Base-by-base conservation (phyloP, 1,140 invertebrate species). In the Drosophila orena region DNA sequence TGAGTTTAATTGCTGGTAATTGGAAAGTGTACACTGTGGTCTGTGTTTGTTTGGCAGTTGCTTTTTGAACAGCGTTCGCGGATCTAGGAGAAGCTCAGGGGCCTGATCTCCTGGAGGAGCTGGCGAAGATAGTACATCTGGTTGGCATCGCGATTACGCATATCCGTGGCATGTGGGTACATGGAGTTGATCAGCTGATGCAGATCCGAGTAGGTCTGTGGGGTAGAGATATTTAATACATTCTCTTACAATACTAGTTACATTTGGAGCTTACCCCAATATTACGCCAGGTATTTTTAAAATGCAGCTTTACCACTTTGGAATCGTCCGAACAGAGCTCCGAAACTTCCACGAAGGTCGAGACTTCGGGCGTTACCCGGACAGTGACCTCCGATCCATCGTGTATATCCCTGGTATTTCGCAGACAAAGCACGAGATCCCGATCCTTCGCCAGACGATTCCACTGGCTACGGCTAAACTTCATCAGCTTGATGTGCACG, bases 181-280 rank as follows among this genome's bases (percentile, higher is more conserved):
- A 89, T 81, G 3, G 89, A 91, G 38, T 79, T 90, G 43, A 91
- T 90, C 6, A 83, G 42, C 10, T 91, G 89, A 72, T 91, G 84
- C 38, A 91, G 17, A 52, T 91, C 89, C 43, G 69, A 58, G 38
- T 90, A 90, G n/a, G 4, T 50, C 84, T 91, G 27, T 1, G 22
- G 62, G 12, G 42, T 38, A 4, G 4, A 0, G 0, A 20, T 27
- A 0, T 4, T 40, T 12, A 11, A 8, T 27, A 15, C 17, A 15
- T 3, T 10, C 22, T 35, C 0, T 10, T 8, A 30, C 7, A 30
- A 10, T 3, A 30, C 7, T 10, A 8, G 8, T 30, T 8, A 30
- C 30, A 30, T 10, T 30, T 8, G 0, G 4, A 38, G 1, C 5
- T 35, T 74, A 91, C 90, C 44, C 77, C 79, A 43, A 91, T 84